Base-by-base conservation (phyloP, 2,888 invertebrate genomes). In the Cephalotes varians region DNA sequence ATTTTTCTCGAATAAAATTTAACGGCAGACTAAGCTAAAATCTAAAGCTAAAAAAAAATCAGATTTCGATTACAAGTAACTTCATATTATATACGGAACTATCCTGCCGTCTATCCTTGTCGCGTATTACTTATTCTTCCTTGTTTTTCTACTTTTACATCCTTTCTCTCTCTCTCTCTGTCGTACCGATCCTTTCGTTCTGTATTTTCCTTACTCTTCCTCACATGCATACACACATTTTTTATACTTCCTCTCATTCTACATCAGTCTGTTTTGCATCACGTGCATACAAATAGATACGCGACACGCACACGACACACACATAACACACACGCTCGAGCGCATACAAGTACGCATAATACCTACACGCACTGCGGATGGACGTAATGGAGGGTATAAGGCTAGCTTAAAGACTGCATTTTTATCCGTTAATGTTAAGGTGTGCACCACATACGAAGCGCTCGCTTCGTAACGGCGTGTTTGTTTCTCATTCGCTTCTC, bases 361-460 rank as follows among this genome's bases (percentile, higher is more conserved):
- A 56, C 77, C 25, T 69, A 72, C 72, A 80, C 79, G 74, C 69
- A 62, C 34, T 44, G 62, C 71, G 72, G 82, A 82, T 82, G 72
- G 77, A 77, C 80, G 72, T 80, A 87, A 85, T 86, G 83, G 86
- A 82, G 81, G 84, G 82, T 73, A 83, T 84, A 83, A 76, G 79
- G 82, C 84, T 87, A 88, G 72, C 49, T 83, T 86, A 88, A 62
- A 58, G 71, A 76, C 85, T 83, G 84, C 72, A 74, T 81, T 71
- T 80, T 77, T 86, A 83, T 85, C 72, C 72, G 83, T 88, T 62
- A 80, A 88, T 62, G 74, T 82, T 83, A 81, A 84, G 37, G 69
- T 82, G 84, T 87, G 87, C 88, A 88, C 85, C 88, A 82, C 83
- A 81, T 83, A 87, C 84, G 51, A 79, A 84, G 69, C 87, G 82